These are phyloP conservation scores for Petromus typicus DNA, from an alignment of 2,113 vertebrate species.

Conservation along the genomic window DNA sequence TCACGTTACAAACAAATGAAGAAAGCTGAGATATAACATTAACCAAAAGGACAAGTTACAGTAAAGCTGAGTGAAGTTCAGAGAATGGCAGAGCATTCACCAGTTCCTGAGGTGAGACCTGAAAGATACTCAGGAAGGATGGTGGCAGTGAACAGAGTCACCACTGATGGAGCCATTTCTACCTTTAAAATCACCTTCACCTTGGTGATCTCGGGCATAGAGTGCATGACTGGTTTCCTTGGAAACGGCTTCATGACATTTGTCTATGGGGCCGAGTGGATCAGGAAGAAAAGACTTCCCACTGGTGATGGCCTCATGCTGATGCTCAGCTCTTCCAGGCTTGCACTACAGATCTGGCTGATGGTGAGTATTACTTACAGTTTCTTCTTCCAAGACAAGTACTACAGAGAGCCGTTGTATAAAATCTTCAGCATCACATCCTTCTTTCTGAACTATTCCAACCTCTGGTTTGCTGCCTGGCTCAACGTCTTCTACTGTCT, in stretches of 20 bases:
- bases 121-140: background rate
- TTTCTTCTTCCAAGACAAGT: background rate
- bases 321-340: conserved; percentile 51
- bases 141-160: background rate
- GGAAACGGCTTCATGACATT: conserved; percentile 52
- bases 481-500: conserved; percentile 76
- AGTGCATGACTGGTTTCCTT: background rate
- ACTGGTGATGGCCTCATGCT: conserved; percentile 25
- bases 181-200: background rate
- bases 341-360: conserved; percentile 68
- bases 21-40: conserved; percentile 58
- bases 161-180: rapidly evolving
- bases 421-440: conserved; percentile 24
- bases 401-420: conserved; percentile 28
- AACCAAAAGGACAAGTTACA: background rate
- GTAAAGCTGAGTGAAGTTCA: background rate
- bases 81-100: background rate
- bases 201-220: background rate
- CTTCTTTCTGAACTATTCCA: conserved; percentile 71
- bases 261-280: conserved; percentile 13
- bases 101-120: background rate
- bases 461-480: conserved; percentile 73
- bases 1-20: conserved; percentile 65
- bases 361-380: background rate
- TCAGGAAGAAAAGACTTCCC: conserved; percentile 26